Evolutionary conservation across 2,797 vertebrate species (phyloP).

Genomic region (Brachyalestes nurse): DNA sequence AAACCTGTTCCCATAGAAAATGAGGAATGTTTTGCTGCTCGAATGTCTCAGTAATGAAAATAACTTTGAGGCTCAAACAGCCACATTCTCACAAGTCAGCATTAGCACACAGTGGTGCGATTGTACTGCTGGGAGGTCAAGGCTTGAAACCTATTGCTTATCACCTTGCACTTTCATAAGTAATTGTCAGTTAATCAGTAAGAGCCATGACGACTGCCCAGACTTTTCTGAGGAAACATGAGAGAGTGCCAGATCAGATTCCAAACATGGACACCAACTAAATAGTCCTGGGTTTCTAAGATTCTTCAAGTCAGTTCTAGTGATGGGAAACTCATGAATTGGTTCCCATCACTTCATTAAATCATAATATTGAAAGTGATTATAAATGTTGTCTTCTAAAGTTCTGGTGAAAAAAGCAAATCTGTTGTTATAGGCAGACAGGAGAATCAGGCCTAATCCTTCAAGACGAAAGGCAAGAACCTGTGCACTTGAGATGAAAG

Average conservation of each 20-base stretch:
- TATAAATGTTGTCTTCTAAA: not conserved
- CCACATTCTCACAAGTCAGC: not conserved
- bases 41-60: slow-evolving; percentile 8
- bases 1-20: slow-evolving; percentile 36
- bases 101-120: slow-evolving; percentile 11
- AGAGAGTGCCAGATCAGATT: not conserved
- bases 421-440: not conserved
- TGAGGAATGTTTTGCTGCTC: slow-evolving; percentile 52
- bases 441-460: not conserved
- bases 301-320: not conserved
- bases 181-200: not conserved
- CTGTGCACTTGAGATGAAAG: not conserved
- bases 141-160: not conserved
- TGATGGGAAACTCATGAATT: too few species aligned
- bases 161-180: slow-evolving; percentile 3
- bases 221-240: not conserved
- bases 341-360: not conserved
- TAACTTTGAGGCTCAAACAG: not conserved
- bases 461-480: not conserved
- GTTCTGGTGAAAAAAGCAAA: not conserved
- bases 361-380: not conserved
- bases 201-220: not conserved
- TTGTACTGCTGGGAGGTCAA: slow-evolving; percentile 19
- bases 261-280: not conserved
- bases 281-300: not conserved